Evolutionary conservation across 2,888 invertebrate genomes (phyloP), one percentile per base, ranked within the genome.

Genomic region (Terebella lapidaria): DNA sequence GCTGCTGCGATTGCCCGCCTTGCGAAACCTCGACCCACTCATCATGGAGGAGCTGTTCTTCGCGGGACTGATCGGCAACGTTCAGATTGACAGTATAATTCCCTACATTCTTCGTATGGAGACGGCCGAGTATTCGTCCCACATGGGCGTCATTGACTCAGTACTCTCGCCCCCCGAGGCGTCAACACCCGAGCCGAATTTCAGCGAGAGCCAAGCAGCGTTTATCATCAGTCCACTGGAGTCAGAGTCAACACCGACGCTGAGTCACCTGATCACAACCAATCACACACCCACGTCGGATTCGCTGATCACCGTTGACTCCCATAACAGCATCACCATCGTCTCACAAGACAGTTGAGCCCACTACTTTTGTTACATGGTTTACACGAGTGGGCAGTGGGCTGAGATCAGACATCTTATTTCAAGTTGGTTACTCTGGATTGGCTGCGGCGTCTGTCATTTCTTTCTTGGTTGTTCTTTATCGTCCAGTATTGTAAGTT

Each of bases 21-120:
- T 81, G 35, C 75, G 80, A 51, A 73, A 75, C 22, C 72, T 81
- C 58, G 71, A 71, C 29, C 87, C 95, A 53, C 93, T 92, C 83
- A 92, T 94, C 82, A 86, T 92, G 79, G 95, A 96, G 82, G 92
- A 94, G 82, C 85, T 95, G 64, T 95, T 93, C 84, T 94, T 91
- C 85, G 92, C 91, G 83, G 89, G 91, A 74, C 86, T 95, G 63
- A 89, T 94, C 71, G 91, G 92, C 51, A 92, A 94, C 79, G 91
- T 96, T 71, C 92, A 93, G 82, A 94, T 97, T 62, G 94, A 96
- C 76, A 92, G 90, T 75, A 91, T 96, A 70, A 90, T 97, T 80
- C 95, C 95, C 28, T 93, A 84, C 72, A 89, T 97, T 75, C 85
- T 97, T 69, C 88, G 86, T 65, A 85, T 84, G 84, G 84, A 80